Evolutionary conservation across 2,113 vertebrate species (phyloP).

Genomic region (Emydura subglobosa): DNA sequence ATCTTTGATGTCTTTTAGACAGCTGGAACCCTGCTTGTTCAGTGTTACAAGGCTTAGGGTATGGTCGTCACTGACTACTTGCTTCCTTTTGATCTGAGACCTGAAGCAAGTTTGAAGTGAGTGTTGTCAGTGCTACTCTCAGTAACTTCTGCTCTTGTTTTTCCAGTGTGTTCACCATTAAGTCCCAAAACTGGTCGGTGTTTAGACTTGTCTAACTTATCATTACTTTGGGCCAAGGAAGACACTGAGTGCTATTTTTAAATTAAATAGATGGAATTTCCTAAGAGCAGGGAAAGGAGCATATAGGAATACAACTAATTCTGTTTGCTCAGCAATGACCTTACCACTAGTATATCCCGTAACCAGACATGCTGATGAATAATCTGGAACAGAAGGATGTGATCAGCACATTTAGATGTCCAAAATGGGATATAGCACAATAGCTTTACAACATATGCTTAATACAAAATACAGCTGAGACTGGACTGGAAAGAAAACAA

Average conservation of each 20-base stretch:
- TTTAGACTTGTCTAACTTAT: background rate
- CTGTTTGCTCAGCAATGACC: background rate
- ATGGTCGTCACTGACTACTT: fast-evolving
- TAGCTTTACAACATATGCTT: background rate
- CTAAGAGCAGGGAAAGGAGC: background rate
- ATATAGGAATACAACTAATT: background rate
- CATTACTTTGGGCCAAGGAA: background rate
- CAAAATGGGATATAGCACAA: background rate
- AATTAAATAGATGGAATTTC: background rate
- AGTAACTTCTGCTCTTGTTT: background rate
- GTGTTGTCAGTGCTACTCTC: background rate
- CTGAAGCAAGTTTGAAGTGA: background rate
- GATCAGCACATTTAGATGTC: background rate
- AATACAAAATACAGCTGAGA: background rate
- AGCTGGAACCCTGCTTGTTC: background rate
- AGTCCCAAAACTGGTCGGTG: background rate
- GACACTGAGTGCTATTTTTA: background rate
- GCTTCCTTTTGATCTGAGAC: background rate
- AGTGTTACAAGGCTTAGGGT: background rate
- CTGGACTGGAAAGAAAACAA: background rate
- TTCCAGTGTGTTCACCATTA: background rate
- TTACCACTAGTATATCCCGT: background rate
- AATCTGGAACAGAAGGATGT: background rate
- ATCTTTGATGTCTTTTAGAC: background rate
- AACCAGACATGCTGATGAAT: background rate